Percentiles rank a stretch among this genome's conserved stretches.
Conservation (phyloP, 1,140 invertebrate species). For the Apocrypta bakeri region DNA sequence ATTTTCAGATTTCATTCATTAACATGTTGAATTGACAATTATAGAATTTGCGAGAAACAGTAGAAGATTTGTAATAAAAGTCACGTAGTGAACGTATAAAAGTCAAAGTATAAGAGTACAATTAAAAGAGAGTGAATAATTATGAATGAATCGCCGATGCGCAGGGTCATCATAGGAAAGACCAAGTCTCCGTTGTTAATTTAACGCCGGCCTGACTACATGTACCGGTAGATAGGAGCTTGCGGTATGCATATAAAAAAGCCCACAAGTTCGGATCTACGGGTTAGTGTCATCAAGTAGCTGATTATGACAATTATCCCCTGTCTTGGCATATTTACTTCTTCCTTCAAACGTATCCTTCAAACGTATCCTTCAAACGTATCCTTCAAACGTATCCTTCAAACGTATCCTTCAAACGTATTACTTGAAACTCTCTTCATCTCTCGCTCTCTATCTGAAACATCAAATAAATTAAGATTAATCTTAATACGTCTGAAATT, state of each 20-base stretch:
- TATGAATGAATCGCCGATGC: neutral
- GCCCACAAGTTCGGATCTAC: constrained; percentile 76
- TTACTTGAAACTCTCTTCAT: too few species aligned
- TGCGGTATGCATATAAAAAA: constrained; percentile 76
- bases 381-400: too few species aligned
- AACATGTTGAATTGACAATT: neutral
- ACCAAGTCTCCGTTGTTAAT: constrained; percentile 55
- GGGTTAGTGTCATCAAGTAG: constrained; percentile 76
- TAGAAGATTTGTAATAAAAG: neutral
- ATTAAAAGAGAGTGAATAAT: neutral
- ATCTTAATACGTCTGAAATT: too few species aligned
- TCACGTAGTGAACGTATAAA: neutral
- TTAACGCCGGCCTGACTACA: constrained; percentile 75
- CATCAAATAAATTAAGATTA: too few species aligned
- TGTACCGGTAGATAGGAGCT: constrained; percentile 76
- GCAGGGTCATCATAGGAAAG: neutral
- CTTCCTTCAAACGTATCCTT: too few species aligned
- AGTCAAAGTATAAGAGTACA: neutral
- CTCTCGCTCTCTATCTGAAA: too few species aligned
- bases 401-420: too few species aligned
- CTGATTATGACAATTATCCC: constrained; percentile 53
- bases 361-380: too few species aligned
- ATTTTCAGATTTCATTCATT: too few species aligned
- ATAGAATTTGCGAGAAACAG: constrained; percentile 3
- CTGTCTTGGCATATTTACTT: neutral